Conservation (phyloP, 2,888 invertebrate species). For the Parapristionchus giblindavisi region DNA sequence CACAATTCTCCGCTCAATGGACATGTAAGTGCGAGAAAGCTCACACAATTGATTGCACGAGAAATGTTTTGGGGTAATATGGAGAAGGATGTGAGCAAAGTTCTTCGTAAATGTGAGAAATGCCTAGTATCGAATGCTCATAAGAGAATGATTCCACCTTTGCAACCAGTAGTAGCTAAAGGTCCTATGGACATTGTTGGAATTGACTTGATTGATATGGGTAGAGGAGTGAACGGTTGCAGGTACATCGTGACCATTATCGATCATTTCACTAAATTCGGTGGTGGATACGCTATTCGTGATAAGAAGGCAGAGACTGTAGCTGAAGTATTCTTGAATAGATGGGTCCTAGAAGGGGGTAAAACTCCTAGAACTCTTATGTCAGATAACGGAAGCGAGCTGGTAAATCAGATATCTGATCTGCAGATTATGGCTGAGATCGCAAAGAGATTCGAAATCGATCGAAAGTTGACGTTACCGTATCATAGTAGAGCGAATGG, state of each 20-base stretch:
- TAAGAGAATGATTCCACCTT: conserved; percentile 2
- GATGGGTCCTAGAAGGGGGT: conserved; percentile 42
- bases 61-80: conserved; percentile 43
- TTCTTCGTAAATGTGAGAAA: conserved; percentile 30
- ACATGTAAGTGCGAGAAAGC: not conserved
- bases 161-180: not conserved
- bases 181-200: conserved; percentile 7
- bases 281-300: conserved; percentile 36
- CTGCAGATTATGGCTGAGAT: conserved; percentile 30
- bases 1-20: not conserved
- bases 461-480: conserved; percentile 37
- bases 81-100: conserved; percentile 36
- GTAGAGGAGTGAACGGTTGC: conserved; percentile 14
- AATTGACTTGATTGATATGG: conserved; percentile 18
- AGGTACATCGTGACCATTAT: conserved; percentile 41
- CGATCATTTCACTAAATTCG: conserved; percentile 42
- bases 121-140: not conserved
- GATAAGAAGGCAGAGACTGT: conserved; percentile 43
- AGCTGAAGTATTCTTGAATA: conserved; percentile 36
- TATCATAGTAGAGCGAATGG: conserved; percentile 50
- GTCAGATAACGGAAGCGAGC: conserved; percentile 43
- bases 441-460: conserved; percentile 32
- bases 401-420: conserved; percentile 43
- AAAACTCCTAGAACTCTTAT: conserved; percentile 37
- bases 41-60: not conserved